A percentile compares a stretch with the other conserved stretches of the same genome.
These are phyloP conservation scores for Nephrotoma guestfalica DNA, from an alignment of 2,888 invertebrate species.

Conservation along the genomic window DNA sequence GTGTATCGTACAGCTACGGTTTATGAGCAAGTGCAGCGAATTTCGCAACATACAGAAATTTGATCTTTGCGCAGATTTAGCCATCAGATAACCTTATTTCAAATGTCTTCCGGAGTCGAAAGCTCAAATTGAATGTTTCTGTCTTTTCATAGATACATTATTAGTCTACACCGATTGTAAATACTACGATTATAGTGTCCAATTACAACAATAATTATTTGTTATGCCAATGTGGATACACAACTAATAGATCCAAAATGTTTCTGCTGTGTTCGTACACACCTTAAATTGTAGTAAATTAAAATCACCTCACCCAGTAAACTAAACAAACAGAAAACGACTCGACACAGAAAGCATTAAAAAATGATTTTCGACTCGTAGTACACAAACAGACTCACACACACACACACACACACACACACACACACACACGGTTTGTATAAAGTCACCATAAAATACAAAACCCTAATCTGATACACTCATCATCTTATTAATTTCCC, in stretches of 20 bases:
- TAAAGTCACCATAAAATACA: neutral
- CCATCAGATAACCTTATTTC: no score
- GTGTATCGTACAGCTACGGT: no score
- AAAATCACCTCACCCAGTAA: neutral
- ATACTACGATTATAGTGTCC: neutral
- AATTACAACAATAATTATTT: neutral
- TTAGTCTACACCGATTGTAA: no score
- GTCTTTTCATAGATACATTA: no score
- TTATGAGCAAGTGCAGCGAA: no score
- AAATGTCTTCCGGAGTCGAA: no score
- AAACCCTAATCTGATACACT: neutral
- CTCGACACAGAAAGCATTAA: neutral
- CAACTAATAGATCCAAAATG: neutral
- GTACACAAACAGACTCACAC: neutral
- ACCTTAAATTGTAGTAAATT: neutral
- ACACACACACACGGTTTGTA: neutral
- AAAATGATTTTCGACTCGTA: neutral
- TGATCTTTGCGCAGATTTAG: no score
- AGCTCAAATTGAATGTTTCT: no score
- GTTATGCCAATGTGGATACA: neutral
- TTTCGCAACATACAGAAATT: no score
- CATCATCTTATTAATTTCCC: neutral
- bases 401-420: neutral
- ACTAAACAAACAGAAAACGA: neutral
- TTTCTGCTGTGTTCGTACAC: neutral